phyloP scores from a whole-genome alignment of 2,888 invertebrate species.

The Volucella inanis region DNA sequence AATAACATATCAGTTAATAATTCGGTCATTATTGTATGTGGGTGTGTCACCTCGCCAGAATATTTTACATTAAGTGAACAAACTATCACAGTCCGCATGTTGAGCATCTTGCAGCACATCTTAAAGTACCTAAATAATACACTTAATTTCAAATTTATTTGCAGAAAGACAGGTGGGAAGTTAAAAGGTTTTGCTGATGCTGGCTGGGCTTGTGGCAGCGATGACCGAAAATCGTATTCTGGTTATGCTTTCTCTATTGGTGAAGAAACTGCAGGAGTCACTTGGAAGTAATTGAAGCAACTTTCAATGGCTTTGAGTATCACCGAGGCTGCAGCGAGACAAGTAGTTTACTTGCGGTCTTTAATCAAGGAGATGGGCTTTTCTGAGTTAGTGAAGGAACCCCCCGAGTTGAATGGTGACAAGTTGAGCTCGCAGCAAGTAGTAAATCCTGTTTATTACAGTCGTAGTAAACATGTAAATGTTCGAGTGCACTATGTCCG shows the following conservation, averaged over 20 bases:
- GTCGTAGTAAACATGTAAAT: constrained; percentile 37
- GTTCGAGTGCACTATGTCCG: constrained; percentile 29
- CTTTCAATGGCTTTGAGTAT: constrained; percentile 46
- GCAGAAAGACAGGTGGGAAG: constrained; percentile 6
- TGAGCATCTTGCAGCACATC: constrained; percentile 45
- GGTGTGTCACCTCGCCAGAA: constrained; percentile 44
- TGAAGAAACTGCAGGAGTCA: constrained; percentile 14
- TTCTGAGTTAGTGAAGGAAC: neutral
- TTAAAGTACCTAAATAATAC: constrained; percentile 3
- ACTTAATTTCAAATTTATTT: constrained; percentile 40
- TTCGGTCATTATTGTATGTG: constrained; percentile 53
- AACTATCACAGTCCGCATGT: constrained; percentile 45
- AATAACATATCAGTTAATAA: constrained; percentile 53
- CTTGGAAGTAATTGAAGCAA: constrained; percentile 55
- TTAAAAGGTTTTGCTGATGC: too few species aligned
- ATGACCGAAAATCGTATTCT: constrained; percentile 59
- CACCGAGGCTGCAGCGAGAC: constrained; percentile 56
- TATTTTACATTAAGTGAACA: constrained; percentile 48
- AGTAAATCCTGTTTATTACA: constrained; percentile 37
- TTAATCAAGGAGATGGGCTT: constrained; percentile 38
- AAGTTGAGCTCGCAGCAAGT: constrained; percentile 2
- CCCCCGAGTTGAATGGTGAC: constrained; percentile 26
- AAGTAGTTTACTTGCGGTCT: constrained; percentile 51
- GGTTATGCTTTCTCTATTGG: constrained; percentile 11
- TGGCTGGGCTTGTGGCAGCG: constrained; percentile 12